A percentile compares a stretch with the other conserved stretches of the same genome.
Evolutionary conservation across 2,113 vertebrate genomes (phyloP).

Genomic region (Erinaceus europaeus): DNA sequence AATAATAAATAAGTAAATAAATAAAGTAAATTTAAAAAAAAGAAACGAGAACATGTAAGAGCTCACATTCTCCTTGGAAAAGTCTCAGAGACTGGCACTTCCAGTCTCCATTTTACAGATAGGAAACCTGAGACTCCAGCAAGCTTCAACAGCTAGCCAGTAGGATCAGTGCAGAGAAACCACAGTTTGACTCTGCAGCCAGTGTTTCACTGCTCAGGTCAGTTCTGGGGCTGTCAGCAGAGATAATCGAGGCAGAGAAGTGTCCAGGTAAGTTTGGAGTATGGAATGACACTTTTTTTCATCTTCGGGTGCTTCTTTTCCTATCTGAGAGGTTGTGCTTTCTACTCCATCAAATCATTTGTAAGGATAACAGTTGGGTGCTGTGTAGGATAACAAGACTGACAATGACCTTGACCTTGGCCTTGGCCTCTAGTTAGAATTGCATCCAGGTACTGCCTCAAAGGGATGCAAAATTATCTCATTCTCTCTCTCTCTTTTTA

Average conservation of each 20-base stretch:
- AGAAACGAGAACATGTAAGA: too few relatives aligned
- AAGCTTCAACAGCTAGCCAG: neutral
- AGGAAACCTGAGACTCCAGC: neutral
- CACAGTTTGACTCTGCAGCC: neutral
- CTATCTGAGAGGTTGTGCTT: neutral
- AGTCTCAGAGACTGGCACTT: neutral
- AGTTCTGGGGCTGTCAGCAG: neutral
- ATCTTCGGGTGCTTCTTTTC: neutral
- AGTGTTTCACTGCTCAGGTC: neutral
- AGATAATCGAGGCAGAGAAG: neutral
- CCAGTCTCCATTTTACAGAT: neutral
- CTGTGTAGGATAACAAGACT: neutral
- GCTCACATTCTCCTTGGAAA: neutral
- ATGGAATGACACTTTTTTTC: neutral
- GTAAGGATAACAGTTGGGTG: neutral
- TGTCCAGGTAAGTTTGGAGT: neutral
- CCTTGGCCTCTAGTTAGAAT: neutral
- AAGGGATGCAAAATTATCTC: too few relatives aligned
- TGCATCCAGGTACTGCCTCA: neutral
- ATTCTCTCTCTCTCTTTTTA: too few relatives aligned
- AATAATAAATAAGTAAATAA: too few relatives aligned
- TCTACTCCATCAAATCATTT: neutral
- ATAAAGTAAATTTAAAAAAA: neutral
- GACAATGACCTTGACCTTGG: fast-evolving
- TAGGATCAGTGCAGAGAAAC: neutral